Evolutionary conservation across 2,888 invertebrate genomes (phyloP).

Genomic region (Hypena proboscidalis): DNA sequence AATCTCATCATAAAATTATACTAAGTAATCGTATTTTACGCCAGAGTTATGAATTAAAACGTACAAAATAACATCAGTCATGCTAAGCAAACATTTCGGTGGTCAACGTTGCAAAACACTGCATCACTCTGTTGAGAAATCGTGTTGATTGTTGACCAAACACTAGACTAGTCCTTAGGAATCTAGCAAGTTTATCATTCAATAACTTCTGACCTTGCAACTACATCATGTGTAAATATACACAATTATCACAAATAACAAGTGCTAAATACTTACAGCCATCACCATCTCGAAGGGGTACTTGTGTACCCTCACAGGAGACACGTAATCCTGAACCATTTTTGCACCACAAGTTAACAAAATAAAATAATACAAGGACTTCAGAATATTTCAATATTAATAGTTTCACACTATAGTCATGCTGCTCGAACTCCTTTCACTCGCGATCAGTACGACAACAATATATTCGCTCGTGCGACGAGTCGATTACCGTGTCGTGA

Average conservation of each 20-base stretch:
- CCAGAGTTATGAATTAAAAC: conserved; percentile 4
- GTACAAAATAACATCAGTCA: conserved; percentile 2
- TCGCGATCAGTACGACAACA: conserved; percentile 61
- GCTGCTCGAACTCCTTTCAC: conserved; percentile 66
- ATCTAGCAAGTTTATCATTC: conserved; percentile 23
- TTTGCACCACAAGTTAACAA: conserved; percentile 62
- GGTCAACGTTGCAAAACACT: conserved; percentile 28
- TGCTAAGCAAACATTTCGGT: conserved; percentile 20
- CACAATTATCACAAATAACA: conserved; percentile 15
- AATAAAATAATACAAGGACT: conserved; percentile 63
- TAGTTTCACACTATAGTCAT: conserved; percentile 69
- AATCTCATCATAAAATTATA: too few relatives aligned
- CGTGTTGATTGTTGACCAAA: conserved; percentile 26
- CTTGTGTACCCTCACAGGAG: conserved; percentile 97
- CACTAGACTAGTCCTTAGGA: conserved; percentile 9
- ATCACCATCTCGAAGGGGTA: conserved; percentile 98
- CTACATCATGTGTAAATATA: conserved; percentile 14
- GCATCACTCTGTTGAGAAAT: conserved; percentile 23
- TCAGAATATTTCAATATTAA: conserved; percentile 51
- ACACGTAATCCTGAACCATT: conserved; percentile 98
- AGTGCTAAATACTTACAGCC: conserved; percentile 89
- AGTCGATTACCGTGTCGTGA: conserved; percentile 57
- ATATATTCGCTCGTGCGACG: conserved; percentile 63
- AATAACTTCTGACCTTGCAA: conserved; percentile 43
- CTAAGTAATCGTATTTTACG: too few relatives aligned